A percentile compares a stretch with the other conserved stretches of the same genome.
These are phyloP conservation scores for Halcyon senegalensis DNA, from an alignment of 2,113 vertebrate species.

Conservation along the genomic window DNA sequence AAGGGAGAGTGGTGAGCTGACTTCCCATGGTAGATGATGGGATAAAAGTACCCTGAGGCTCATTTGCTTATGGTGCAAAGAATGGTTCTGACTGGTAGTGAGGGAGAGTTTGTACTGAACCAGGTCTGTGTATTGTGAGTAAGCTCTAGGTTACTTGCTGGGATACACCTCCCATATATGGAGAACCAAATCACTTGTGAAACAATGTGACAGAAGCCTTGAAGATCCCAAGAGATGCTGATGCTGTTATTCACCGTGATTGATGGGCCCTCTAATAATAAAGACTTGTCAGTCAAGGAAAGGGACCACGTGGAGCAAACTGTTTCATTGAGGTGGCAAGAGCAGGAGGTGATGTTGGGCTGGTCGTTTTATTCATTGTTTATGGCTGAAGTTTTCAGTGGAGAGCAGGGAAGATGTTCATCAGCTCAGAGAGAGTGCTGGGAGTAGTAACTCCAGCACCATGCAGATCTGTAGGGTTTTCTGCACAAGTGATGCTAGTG, in stretches of 20 bases:
- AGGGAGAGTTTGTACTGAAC: not conserved
- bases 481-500: rapidly evolving
- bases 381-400: not conserved
- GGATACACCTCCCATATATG: rapidly evolving
- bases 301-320: not conserved
- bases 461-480: not conserved
- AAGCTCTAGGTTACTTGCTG: not conserved
- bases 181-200: not conserved
- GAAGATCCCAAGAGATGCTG: not conserved
- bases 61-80: not conserved
- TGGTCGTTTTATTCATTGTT: not conserved
- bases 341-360: not conserved
- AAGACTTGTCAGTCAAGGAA: not conserved
- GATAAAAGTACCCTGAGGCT: not conserved
- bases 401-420: not conserved
- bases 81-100: not conserved
- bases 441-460: not conserved
- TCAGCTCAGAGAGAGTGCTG: not conserved
- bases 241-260: not conserved
- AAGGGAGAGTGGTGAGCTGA: not conserved
- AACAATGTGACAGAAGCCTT: not conserved
- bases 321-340: not conserved
- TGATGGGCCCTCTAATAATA: not conserved
- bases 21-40: not conserved
- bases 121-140: not conserved